Evolutionary conservation across 2,113 vertebrate genomes (phyloP), one percentile per base, ranked within the genome.

Genomic region (Dasyornis broadbenti): DNA sequence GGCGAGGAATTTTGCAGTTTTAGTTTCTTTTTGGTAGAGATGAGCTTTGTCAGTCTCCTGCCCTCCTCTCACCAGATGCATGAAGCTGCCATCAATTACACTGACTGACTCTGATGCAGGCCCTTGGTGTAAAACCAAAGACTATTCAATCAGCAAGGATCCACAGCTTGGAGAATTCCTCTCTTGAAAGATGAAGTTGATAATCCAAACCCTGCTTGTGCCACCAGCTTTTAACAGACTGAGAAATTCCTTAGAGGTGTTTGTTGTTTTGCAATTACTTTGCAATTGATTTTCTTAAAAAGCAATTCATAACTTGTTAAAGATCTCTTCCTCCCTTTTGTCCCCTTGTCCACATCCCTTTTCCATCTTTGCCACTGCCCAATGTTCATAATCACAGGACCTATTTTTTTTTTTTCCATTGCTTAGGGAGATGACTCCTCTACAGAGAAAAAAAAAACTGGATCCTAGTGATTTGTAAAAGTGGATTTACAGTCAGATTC

Each of bases 221-320:
- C 52, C 53, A 89, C 52, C 40, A 89, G 61, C 37, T 83, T 90
- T 94, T 90, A 95, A 89, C 71, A 93, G 57, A 79, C n/a, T 54
- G 37, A 76, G 45, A 95, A 89, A 86, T 59, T 89, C 60, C 82
- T 85, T 52, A 52, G 87, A 69, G 66, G 20, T 84, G 84, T 92
- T 92, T 93, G 86, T 91, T 97, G 84, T 89, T 95, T 96, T 94
- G 94, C 86, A 94, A 94, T 95, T 95, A 90, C 85, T 82, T 89
- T 64, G 59, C 59, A 80, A 95, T 78, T 90, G 79, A 94, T 93
- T 96, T 87, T 86, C 89, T 93, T 84, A 86, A 72, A 73, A 91
- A 95, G 60, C 45, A 80, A 92, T 89, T 95, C 89, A 90, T 89
- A 85, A 94, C 70, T 91, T 93, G 59, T 87, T 95, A 92, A 97